phyloP scores from a whole-genome alignment of 2,797 vertebrate species.

The Tauraco hartlaubi region DNA sequence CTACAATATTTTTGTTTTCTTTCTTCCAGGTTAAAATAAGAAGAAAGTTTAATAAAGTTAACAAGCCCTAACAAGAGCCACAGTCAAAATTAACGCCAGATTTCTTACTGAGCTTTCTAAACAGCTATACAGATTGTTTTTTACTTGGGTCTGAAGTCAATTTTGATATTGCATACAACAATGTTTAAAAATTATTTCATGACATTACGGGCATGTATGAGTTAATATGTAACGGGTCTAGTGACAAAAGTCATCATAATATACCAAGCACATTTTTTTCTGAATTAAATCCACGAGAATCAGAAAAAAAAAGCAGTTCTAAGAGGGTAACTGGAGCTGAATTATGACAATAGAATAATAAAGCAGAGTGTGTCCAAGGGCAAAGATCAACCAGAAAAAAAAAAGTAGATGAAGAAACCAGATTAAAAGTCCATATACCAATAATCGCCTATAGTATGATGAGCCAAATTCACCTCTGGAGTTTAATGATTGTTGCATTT shows the following conservation, averaged over 20 bases:
- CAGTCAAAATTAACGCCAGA: not conserved
- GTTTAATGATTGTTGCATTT: conserved; percentile 3
- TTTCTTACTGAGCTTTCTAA: not conserved
- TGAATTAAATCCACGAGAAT: not conserved
- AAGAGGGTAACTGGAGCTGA: not conserved
- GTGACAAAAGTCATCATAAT: not conserved
- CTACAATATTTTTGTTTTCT: not conserved
- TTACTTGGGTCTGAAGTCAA: not conserved
- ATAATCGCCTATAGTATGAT: not conserved
- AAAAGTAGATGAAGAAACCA: not conserved
- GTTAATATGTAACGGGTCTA: not conserved
- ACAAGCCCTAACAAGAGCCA: not conserved
- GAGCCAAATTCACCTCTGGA: not conserved
- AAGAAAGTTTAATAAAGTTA: not conserved
- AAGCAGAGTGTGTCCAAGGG: not conserved
- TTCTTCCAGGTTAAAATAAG: conserved; percentile 43
- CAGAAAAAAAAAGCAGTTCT: not conserved
- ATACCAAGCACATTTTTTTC: not conserved
- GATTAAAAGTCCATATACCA: conserved; percentile 1
- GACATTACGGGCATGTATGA: not conserved
- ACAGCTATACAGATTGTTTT: not conserved
- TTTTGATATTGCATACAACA: not conserved
- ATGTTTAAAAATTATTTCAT: not conserved
- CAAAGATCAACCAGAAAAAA: not conserved
- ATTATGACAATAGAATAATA: not conserved